Evolutionary conservation across 1,140 invertebrate genomes (phyloP), one percentile per base, ranked within the genome.

Genomic region (Trichonephila inaurata): DNA sequence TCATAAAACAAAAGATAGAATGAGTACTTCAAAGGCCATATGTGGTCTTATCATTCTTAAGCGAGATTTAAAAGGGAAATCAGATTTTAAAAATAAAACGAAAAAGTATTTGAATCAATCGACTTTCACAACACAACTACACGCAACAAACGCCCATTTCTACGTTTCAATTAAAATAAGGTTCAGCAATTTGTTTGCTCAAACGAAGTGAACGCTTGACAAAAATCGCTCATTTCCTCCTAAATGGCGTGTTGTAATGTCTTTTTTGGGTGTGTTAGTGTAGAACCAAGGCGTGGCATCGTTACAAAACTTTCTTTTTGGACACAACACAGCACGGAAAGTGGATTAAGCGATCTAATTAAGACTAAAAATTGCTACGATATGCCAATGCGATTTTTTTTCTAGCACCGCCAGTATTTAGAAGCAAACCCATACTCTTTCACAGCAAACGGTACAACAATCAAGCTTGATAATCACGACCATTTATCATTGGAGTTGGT

Each of bases 301-400:
- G 24, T 77, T 77, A 77, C 28, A 33, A 62, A 77, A 77, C 69
- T 77, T 77, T 77, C 69, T 77, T 77, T 77, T 28, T 28, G 69
- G 69, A 19, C 69, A 33, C 69, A 33, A 33, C 69, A 33, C 24
- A 33, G 69, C 69, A 77, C 69, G 69, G 18, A 77, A 28, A 33
- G 24, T 7, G 69, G 69, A 77, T 77, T 77, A 77, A 33, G 69
- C 69, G 14, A 16, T 16, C 69, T 77, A 77, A 77, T 77, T 77
- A 77, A 77, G 69, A 77, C 69, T 24, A 77, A 77, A 77, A 77
- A 40, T 77, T 77, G 69, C 69, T 16, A 3, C 69, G 24, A 77
- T 77, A 77, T 33, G 69, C 69, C 69, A 77, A 69, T 69, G 69
- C 14, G 24, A 24, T 10, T 18, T 33, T 6, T 77, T 77, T 77